Evolutionary conservation across 1,140 invertebrate genomes (phyloP).

Genomic region (honey bee (Apis mellifera)): Amel_HAv3.1 CM009936.2:1545501-1546000

Average conservation of each 20-base stretch:
- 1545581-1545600: conserved; percentile 20
- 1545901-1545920: conserved; percentile 56
- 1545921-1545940: conserved; percentile 60
- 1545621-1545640: conserved; percentile 16
- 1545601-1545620: not conserved
- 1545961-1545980: conserved; percentile 57
- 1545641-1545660: conserved; percentile 26
- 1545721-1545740: not conserved
- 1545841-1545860: conserved; percentile 48
- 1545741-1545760: not conserved
- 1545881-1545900: conserved; percentile 59
- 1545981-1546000: conserved; percentile 55
- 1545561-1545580: not conserved
- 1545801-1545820: too few relatives aligned
- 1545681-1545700: not conserved
- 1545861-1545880: conserved; percentile 48
- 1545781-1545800: not conserved
- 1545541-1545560: not conserved
- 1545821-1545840: not conserved
- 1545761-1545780: not conserved
- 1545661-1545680: conserved; percentile 40
- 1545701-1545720: conserved; percentile 36
- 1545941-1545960: conserved; percentile 64
- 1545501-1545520: not conserved
- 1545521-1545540: not conserved